Base-by-base conservation (phyloP, 2,113 vertebrate genomes). In the Choloepus hoffmanni region DNA sequence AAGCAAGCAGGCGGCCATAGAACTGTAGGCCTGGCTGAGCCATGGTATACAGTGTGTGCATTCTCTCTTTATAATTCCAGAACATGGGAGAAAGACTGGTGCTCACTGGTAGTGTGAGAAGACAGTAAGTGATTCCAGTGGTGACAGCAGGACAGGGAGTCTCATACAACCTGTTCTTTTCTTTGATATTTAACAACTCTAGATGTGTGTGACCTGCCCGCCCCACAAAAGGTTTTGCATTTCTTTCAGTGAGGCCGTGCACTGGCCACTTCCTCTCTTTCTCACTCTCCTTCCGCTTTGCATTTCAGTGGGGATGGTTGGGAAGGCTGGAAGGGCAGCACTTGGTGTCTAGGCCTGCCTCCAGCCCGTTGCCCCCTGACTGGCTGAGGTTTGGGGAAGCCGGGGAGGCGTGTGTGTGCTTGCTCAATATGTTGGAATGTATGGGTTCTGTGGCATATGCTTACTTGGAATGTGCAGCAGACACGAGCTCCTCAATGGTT, bases 361-460 rank as follows among this genome's bases (percentile, higher is more conserved):
- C 74, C 68, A 73, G 77, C 81, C 76, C 45, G 4, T 1, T 78
- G 96, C 82, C 96, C 94, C 88, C 21, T 95, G 0, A 0, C 28
- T 53, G 86, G 81, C 92, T 19, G 78, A 68, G 89, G 82, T 85
- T 77, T 65, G 89, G 95, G 96, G 85, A 70, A 72, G 85, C 91
- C 1, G 5, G 36, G 43, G 82, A 96, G 89, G 95, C 85, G 0
- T 92, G 95, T 94, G 94, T 73, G 36, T 81, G 94, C 95, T 97
- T 97, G 96, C 96, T 98, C 96, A 97, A 7, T 95, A 91, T 94
- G 86, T 84, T 97, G 96, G 97, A 97, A 97, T 97, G 96, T 91
- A 68, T 96, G 95, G 90, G 93, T 90, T 96, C 88, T 90, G 94
- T 92, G 95, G 92, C 88, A 79, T 33, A 89, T 3, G 26, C 95